Evolutionary conservation across 2,888 invertebrate species (phyloP), one percentile per base, ranked within the genome.

Genomic region (Philereme vetulata): DNA sequence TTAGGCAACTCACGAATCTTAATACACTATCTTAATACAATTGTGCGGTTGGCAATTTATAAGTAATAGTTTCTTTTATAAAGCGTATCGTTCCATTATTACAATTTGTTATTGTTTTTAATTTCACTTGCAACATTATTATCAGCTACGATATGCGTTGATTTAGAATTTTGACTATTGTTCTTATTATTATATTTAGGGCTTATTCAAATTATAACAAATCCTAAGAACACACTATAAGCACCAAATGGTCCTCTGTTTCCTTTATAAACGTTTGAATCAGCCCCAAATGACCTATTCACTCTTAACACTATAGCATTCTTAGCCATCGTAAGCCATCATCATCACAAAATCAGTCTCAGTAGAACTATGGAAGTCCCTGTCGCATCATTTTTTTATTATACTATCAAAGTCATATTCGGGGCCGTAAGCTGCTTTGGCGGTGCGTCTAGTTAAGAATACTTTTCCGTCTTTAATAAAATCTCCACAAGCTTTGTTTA

Each of bases 311-410:
- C 72, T 79, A 21, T 21, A 77, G 73, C 74, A 66, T 73, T 68
- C 72, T 72, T 74, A 71, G 72, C 70, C 72, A 71, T 71, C 77
- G 77, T 73, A 77, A 75, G 69, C 74, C 84, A 82, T 79, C 86
- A 86, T 88, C 86, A 88, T 62, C 88, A 88, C 66, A 81, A 78
- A 84, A 82, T 91, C 90, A 91, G 90, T 91, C 90, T 91, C 90
- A 85, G 80, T 75, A 76, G 76, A 84, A 81, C 78, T 77, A 69
- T 70, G 71, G 74, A 82, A 80, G 67, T 78, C 72, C 62, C 76
- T 72, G 71, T 74, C 72, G 72, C 85, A 86, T 90, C 88, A 90
- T 89, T 90, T 88, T 65, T 88, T 86, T 79, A 85, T 77, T 83
- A 86, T 77, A 71, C 85, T 85, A 72, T 88, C 81, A 51, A 83